phyloP scores from a whole-genome alignment of 2,113 vertebrate species.

The Enhydra lutris region DNA sequence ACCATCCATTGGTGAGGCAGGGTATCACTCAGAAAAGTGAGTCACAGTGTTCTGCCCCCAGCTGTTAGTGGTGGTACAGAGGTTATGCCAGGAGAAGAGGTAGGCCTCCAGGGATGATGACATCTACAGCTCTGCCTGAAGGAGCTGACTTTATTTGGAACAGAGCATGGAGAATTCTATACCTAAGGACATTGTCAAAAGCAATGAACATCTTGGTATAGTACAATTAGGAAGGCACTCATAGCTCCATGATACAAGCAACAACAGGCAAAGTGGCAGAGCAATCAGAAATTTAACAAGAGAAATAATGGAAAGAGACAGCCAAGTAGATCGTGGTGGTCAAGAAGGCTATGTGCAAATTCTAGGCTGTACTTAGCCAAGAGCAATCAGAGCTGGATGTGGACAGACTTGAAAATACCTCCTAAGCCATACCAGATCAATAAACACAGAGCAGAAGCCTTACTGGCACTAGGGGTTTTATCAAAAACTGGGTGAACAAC shows the following conservation, averaged over 20 bases:
- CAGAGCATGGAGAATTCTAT: background rate
- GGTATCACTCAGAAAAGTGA: background rate
- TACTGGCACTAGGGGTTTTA: background rate
- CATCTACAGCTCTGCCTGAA: background rate
- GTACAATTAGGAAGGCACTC: background rate
- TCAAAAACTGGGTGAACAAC: background rate
- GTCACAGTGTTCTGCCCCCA: background rate
- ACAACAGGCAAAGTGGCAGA: background rate
- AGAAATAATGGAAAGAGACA: background rate
- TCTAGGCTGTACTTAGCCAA: background rate
- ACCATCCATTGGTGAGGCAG: background rate
- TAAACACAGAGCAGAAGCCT: background rate
- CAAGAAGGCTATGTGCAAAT: background rate
- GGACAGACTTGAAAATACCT: background rate
- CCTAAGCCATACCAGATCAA: background rate
- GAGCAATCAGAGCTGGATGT: background rate
- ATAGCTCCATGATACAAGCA: background rate
- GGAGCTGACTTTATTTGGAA: background rate
- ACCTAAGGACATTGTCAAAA: conserved; percentile 41
- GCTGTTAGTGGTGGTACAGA: background rate
- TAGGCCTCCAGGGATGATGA: background rate
- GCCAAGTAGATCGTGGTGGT: background rate
- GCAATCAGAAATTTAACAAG: background rate
- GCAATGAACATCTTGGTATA: background rate
- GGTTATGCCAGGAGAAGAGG: background rate